Evolutionary conservation across 2,888 invertebrate species (phyloP).

Genomic region (Encarsia formosa): DNA sequence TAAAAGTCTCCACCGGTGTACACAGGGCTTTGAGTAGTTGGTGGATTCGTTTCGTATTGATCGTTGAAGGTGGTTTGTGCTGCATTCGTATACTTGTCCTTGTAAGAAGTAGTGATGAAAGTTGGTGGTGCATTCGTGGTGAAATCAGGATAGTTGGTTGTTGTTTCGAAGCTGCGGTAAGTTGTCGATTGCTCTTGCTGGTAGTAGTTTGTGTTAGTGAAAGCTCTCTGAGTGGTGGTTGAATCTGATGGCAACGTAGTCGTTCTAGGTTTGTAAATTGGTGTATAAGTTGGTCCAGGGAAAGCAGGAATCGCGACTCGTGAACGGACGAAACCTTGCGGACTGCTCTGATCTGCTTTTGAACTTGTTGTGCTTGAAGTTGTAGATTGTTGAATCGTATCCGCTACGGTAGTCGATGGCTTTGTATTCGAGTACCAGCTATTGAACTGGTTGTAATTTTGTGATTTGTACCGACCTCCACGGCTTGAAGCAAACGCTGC

Average conservation of each 20-base stretch:
- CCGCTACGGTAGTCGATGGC: constrained; percentile 14
- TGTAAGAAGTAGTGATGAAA: constrained; percentile 3
- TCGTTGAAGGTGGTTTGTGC: constrained; percentile 12
- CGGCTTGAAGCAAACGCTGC: constrained; percentile 66
- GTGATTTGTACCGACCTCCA: constrained; percentile 40
- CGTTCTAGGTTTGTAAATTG: constrained; percentile 41
- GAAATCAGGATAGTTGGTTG: constrained; percentile 29
- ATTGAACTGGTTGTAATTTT: constrained; percentile 39
- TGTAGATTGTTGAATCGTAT: constrained; percentile 30
- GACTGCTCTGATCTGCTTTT: constrained; percentile 48
- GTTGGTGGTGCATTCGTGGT: constrained; percentile 26
- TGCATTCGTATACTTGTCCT: constrained; percentile 6
- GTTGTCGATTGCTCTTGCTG: constrained; percentile 32
- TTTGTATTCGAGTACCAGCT: constrained; percentile 31
- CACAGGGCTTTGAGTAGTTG: constrained; percentile 16
- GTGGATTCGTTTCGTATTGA: constrained; percentile 1
- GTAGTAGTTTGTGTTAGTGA: constrained; percentile 32
- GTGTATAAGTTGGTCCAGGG: constrained; percentile 40
- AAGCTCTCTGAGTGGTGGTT: constrained; percentile 29
- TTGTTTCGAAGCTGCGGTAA: constrained; percentile 16
- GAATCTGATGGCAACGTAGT: constrained; percentile 35
- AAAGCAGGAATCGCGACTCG: constrained; percentile 36
- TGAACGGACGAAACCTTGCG: constrained; percentile 37
- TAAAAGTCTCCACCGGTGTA: constrained; percentile 15
- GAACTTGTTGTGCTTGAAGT: constrained; percentile 24